These are phyloP conservation scores for Brienomyrus longianalis DNA, from an alignment of 2,113 vertebrate species.

Conservation along the genomic window DNA sequence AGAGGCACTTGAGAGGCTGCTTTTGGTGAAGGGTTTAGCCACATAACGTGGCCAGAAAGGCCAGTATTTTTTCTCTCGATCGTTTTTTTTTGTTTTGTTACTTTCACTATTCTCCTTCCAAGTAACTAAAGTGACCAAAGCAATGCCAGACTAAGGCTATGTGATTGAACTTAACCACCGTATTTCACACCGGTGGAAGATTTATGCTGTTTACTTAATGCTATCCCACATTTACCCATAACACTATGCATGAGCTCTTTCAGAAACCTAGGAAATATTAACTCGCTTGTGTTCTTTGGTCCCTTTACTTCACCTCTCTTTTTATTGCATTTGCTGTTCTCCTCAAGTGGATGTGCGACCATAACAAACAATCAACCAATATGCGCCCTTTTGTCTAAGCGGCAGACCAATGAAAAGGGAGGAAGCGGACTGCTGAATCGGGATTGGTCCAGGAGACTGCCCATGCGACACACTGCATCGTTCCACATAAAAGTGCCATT, in stretches of 20 bases:
- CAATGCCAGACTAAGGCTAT: background rate
- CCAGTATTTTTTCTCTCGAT: background rate
- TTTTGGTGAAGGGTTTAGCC: background rate
- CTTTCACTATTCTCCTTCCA: background rate
- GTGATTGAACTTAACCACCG: background rate
- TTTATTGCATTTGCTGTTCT: background rate
- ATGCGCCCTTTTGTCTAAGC: background rate
- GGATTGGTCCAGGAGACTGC: background rate
- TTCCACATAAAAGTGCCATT: background rate
- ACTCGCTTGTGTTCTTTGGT: conserved; percentile 3
- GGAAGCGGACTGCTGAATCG: background rate
- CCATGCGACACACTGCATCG: background rate
- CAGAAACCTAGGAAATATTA: background rate
- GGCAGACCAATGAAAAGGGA: background rate
- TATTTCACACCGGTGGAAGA: background rate
- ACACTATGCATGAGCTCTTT: background rate
- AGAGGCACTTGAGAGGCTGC: background rate
- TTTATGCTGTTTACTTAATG: background rate
- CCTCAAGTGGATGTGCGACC: background rate
- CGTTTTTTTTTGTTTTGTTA: background rate
- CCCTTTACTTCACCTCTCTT: background rate
- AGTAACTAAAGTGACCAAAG: background rate
- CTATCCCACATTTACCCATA: background rate
- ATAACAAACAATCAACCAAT: background rate
- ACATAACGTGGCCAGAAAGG: background rate